Evolutionary conservation across 1,140 invertebrate species (phyloP).

Genomic region (Goniozus legneri): DNA sequence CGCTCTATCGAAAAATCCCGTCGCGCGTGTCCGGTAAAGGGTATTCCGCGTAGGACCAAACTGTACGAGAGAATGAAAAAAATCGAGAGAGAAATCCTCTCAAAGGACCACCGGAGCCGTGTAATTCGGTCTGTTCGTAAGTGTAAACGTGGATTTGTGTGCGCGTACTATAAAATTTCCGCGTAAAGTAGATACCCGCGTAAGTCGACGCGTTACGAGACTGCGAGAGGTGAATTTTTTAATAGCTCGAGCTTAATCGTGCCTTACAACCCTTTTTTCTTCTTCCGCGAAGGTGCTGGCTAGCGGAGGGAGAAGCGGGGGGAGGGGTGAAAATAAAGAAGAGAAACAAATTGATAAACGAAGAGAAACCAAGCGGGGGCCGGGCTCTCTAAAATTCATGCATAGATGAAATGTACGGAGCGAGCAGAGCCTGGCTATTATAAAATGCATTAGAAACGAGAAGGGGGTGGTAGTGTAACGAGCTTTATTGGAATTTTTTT

Average conservation of each 20-base stretch:
- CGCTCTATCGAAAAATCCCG: constrained; percentile 6
- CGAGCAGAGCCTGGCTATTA: constrained; percentile 18
- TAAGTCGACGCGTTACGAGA: constrained; percentile 24
- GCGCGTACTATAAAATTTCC: constrained; percentile 4
- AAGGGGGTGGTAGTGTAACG: too few species aligned
- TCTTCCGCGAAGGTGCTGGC: constrained; percentile 17
- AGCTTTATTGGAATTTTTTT: too few species aligned
- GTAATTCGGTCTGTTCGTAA: constrained; percentile 16
- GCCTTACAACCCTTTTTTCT: constrained; percentile 38
- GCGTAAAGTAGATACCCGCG: constrained; percentile 16
- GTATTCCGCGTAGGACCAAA: too few species aligned
- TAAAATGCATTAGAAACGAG: constrained; percentile 32
- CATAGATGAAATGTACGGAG: constrained; percentile 33
- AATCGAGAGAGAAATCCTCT: too few species aligned
- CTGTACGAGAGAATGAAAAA: too few species aligned
- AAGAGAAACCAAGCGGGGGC: too few species aligned
- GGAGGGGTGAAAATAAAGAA: constrained; percentile 1
- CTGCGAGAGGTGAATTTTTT: constrained; percentile 31
- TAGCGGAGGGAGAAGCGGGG: constrained; percentile 10
- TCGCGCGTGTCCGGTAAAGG: not conserved
- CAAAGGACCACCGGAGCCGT: constrained; percentile 12
- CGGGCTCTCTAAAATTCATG: constrained; percentile 26
- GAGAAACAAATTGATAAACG: too few species aligned
- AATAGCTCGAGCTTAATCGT: constrained; percentile 36
- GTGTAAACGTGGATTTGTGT: too few species aligned